Evolutionary conservation across 2,113 vertebrate species (phyloP), one percentile per base, ranked within the genome.

Genomic region (Probosciger aterrimus): DNA sequence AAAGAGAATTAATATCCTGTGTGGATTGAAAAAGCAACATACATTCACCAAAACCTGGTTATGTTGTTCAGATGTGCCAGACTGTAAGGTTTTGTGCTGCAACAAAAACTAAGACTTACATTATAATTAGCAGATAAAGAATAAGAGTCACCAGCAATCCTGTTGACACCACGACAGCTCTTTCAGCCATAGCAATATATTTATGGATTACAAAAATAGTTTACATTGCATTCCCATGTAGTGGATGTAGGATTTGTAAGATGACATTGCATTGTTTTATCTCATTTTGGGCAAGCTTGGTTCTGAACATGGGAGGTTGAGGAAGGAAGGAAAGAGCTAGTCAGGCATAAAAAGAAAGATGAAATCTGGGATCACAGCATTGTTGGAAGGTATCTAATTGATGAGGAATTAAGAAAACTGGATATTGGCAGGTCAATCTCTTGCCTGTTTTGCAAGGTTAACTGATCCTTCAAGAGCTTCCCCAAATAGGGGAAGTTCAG

Each of bases 161-260:
- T 71, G 47, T 78, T 1, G 33, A 50, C 3, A 30, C 33, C 50
- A 47, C 4, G 30, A 35, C 0, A 0, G 14, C 13, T 71, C 30
- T 84, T 86, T n/a, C 46, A 49, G 37, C 6, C 9, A 20, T 10
- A 28, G 37, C 53, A 68, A 82, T 71, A 31, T 24, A 71, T 64
- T n/a, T 0, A 44, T 23, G 23, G 46, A n/a, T 84, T 82, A 9
- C 22, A 84, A 55, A 46, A 81, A 23, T 68, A 39, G 70, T 81
- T 57, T 46, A 27, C 46, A 59, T 71, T 35, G 10, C 27, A 35
- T 67, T 67, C 28, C 63, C 31, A 12, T 2, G 39, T 23, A 41
- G 25, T 22, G 10, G n/a, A 16, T 46, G n/a, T 1, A 11, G 63
- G 71, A 47, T 80, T 43, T 92, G 35, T 55, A 79, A 76, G 25